phyloP scores from a whole-genome alignment of 2,797 vertebrate species.

The Fringilla coelebs region DNA sequence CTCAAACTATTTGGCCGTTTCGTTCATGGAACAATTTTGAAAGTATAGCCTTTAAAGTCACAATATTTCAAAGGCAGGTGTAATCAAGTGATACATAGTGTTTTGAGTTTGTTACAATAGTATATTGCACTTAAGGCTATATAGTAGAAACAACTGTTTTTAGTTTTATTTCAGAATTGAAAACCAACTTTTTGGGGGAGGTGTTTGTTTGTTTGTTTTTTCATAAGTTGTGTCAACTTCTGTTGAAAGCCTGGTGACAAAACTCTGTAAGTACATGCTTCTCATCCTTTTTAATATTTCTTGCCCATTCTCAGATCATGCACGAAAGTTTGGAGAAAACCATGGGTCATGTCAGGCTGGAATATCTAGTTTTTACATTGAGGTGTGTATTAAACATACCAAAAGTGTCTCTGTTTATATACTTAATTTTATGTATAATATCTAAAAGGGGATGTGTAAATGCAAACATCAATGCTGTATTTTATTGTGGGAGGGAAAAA shows the following conservation, averaged over 20 bases:
- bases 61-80: not conserved
- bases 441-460: not conserved
- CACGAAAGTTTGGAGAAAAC: slow-evolving; percentile 83
- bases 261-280: not conserved
- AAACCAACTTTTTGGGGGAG: not conserved
- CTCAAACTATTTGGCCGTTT: not conserved
- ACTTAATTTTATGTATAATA: not conserved
- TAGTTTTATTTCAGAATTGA: not conserved
- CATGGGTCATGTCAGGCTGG: slow-evolving; percentile 93
- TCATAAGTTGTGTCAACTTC: not conserved
- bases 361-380: slow-evolving; percentile 82
- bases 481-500: not conserved
- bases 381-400: slow-evolving; percentile 71
- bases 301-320: slow-evolving; percentile 76
- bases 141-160: not conserved
- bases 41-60: not conserved
- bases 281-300: slow-evolving; percentile 5
- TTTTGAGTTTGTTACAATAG: not conserved
- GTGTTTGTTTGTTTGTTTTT: not conserved
- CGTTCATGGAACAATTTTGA: not conserved
- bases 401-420: not conserved
- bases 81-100: not conserved
- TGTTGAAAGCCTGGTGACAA: not conserved
- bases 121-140: not conserved
- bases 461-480: not conserved